phyloP scores from a whole-genome alignment of 2,797 vertebrate genomes.

The Fundulus diaphanus region DNA sequence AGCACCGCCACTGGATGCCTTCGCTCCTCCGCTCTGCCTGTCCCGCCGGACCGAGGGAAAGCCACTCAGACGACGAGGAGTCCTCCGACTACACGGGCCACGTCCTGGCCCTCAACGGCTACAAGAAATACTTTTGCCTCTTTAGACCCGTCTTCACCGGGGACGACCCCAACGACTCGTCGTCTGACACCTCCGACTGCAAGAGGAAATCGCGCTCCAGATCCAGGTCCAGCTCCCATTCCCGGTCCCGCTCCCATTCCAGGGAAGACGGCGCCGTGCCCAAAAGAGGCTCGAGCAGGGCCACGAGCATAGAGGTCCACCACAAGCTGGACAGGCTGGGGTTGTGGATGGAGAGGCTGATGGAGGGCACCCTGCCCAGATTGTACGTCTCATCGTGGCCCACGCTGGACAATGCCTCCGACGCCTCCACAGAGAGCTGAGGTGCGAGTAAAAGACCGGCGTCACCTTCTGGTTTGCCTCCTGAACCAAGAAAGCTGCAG shows the following conservation, averaged over 20 bases:
- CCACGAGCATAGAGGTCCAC: slow-evolving; percentile 82
- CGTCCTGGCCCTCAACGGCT: slow-evolving; percentile 92
- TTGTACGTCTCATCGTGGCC: slow-evolving; percentile 91
- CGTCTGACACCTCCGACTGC: slow-evolving; percentile 70
- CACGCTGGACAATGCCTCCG: slow-evolving; percentile 71
- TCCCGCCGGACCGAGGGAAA: slow-evolving; percentile 65
- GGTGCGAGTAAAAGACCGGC: slow-evolving; percentile 20
- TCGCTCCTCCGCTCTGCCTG: slow-evolving; percentile 84
- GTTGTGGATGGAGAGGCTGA: slow-evolving; percentile 95
- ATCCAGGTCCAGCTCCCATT: slow-evolving; percentile 69
- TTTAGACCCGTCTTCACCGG: slow-evolving; percentile 86
- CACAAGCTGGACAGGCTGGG: slow-evolving; percentile 91
- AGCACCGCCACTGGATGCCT: slow-evolving; percentile 91
- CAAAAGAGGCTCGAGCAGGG: slow-evolving; percentile 63
- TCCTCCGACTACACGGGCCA: slow-evolving; percentile 87
- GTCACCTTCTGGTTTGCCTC: slow-evolving; percentile 11
- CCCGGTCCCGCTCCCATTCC: slow-evolving; percentile 77
- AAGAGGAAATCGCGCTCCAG: slow-evolving; percentile 69
- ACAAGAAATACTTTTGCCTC: slow-evolving; percentile 96
- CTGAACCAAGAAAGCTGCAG: slow-evolving; percentile 17
- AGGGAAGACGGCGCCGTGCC: slow-evolving; percentile 49
- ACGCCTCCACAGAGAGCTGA: slow-evolving; percentile 55
- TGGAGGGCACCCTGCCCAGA: slow-evolving; percentile 92
- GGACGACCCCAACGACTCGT: slow-evolving; percentile 65
- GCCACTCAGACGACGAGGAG: slow-evolving; percentile 64